Evolutionary conservation across 1,140 invertebrate genomes (phyloP), one percentile per base, ranked within the genome.

Genomic region (Drosophila rufa): DNA sequence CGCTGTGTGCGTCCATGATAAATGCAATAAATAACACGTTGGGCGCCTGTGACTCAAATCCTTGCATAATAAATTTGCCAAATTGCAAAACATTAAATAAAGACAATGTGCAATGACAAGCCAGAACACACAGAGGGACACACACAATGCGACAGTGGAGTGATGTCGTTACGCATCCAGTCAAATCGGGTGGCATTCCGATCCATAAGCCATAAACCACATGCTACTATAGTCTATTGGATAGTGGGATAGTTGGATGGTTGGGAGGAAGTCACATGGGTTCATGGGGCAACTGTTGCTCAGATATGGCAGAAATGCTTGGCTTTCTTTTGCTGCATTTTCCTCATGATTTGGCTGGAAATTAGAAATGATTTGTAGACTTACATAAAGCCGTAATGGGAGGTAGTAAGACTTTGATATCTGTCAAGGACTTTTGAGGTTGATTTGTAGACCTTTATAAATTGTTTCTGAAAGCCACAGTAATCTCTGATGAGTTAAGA

Each of bases 61-160:
- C 85, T 90, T 84, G 81, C 79, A 90, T 90, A 90, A 90, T 90
- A 90, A 91, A 90, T 90, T 90, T 90, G 71, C 79, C 85, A 85
- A 90, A 90, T 90, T 90, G 86, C 85, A 90, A 76, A 90, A 82
- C 79, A 90, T 90, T 90, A 90, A 90, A 90, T 90, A 85, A 90
- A 85, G 85, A 90, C 84, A 89, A 89, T 82, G 81, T 78, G 85
- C 80, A 84, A 78, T 84, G 73, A 76, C 80, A 89, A 78, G 80
- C 61, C 73, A 75, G 65, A 74, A 66, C 61, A 30, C 61, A 67
- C 30, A 22, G 42, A 46, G 30, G 45, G 43, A 25, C 46, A 62
- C n/a, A 47, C 46, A 25, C 27, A 59, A 48, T 42, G 27, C 15
- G 50, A 59, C 25, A 53, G 36, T 48, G 68, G 17, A 57, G 66